Base-by-base conservation (phyloP, 1,140 invertebrate genomes). In the Papilio machaon region DNA sequence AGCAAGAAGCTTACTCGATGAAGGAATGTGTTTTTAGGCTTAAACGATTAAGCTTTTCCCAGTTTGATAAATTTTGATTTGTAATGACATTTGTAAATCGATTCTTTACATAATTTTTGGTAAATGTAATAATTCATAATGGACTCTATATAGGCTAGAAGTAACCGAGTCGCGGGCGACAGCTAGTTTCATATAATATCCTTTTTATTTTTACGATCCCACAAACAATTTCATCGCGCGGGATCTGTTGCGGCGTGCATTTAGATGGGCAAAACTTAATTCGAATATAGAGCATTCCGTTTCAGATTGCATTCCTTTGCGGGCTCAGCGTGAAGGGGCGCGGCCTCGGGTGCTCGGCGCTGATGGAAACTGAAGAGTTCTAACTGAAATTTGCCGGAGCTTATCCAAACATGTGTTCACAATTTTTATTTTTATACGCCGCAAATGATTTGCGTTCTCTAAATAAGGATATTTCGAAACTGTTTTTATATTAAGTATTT, bases 251-350 rank as follows among this genome's bases (percentile, higher is more conserved):
- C 82, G 85, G 83, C 82, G 73, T 82, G 87, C 85, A 84, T 86
- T 84, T 86, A 84, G 85, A 85, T 89, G 86, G 89, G 87, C 88
- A 88, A 91, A 93, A 93, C 92, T 91, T 93, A 92, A 92, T 92
- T 90, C 89, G 82, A 85, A 85, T 85, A 83, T 87, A 86, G 85
- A 88, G 85, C 89, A 93, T 93, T 92, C 92, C 90, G 81, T 89
- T 86, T 84, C 89, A 92, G 91, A 93, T 93, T 93, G 90, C 92
- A 92, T 93, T 93, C 91, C 92, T 89, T 88, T 78, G 80, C 80
- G 80, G 85, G 82, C 81, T 79, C 77, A 80, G 70, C 70, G 80
- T 70, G 80, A 81, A 82, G 83, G 85, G 85, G 85, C 84, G 84
- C 82, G 80, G 82, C 82, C 84, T 85, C 86, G 84, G 85, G 85